These are phyloP conservation scores for Bos indicus DNA, from an alignment of 2,113 vertebrate genomes.

Conservation along the genomic window DNA sequence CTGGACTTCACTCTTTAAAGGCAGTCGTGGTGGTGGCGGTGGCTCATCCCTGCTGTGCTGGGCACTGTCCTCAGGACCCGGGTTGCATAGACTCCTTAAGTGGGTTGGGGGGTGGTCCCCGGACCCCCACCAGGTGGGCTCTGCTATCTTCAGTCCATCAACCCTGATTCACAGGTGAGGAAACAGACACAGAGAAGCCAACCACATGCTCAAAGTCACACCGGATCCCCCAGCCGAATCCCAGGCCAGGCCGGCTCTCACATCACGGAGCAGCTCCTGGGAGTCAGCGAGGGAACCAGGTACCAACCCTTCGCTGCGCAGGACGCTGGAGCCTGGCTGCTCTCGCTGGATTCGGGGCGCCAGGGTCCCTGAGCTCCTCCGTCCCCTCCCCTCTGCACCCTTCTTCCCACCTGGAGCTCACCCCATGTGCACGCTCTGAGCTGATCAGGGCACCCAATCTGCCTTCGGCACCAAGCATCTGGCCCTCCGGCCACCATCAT, in stretches of 20 bases:
- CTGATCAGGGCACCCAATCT: accelerated
- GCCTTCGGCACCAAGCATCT: accelerated
- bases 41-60: accelerated
- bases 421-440: accelerated
- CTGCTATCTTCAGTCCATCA: background rate
- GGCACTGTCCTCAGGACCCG: background rate
- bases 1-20: accelerated
- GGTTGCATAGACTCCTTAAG: too few relatives aligned
- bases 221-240: accelerated
- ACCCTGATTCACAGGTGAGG: background rate
- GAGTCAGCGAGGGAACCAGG: background rate
- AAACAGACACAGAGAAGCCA: background rate
- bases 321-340: background rate
- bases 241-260: background rate
- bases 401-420: background rate
- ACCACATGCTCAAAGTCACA: background rate
- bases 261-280: accelerated
- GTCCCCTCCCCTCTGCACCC: accelerated
- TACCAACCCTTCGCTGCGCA: accelerated
- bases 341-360: accelerated
- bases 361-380: background rate
- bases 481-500: accelerated
- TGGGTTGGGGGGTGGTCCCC: background rate
- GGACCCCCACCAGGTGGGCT: background rate
- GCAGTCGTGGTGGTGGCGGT: accelerated